Evolutionary conservation across 2,888 invertebrate species (phyloP).

Genomic region (Yponomeuta plumbellus): DNA sequence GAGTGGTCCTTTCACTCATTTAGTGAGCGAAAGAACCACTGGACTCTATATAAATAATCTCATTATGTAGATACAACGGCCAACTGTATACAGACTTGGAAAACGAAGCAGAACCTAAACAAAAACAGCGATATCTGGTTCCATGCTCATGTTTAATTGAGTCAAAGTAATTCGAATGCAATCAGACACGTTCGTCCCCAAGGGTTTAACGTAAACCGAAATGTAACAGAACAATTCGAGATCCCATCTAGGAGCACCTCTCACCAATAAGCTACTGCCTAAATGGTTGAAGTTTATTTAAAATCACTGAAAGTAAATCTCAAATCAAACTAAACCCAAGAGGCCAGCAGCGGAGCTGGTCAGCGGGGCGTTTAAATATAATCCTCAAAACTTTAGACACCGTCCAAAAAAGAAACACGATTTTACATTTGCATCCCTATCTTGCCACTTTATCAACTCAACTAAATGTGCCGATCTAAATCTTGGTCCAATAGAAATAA

Average conservation of each 20-base stretch:
- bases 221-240: not conserved
- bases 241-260: not conserved
- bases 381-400: conserved; percentile 11
- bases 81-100: too few relatives aligned
- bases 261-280: conserved; percentile 5
- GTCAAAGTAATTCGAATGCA: conserved; percentile 1
- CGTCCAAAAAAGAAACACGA: conserved; percentile 9
- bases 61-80: too few relatives aligned
- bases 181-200: conserved; percentile 6
- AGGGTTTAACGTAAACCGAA: conserved; percentile 6
- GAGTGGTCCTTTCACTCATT: too few relatives aligned
- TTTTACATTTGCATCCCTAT: conserved; percentile 16
- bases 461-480: not conserved
- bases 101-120: not conserved
- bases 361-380: conserved; percentile 14
- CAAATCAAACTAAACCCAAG: not conserved
- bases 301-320: not conserved
- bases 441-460: conserved; percentile 2
- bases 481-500: not conserved
- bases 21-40: too few relatives aligned
- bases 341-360: not conserved
- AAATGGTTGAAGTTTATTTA: not conserved
- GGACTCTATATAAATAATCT: too few relatives aligned
- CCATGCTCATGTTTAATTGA: not conserved
- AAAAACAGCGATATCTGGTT: not conserved